Base-by-base conservation (phyloP, 1,140 invertebrate genomes). In the Pogonomyrmex barbatus region DNA sequence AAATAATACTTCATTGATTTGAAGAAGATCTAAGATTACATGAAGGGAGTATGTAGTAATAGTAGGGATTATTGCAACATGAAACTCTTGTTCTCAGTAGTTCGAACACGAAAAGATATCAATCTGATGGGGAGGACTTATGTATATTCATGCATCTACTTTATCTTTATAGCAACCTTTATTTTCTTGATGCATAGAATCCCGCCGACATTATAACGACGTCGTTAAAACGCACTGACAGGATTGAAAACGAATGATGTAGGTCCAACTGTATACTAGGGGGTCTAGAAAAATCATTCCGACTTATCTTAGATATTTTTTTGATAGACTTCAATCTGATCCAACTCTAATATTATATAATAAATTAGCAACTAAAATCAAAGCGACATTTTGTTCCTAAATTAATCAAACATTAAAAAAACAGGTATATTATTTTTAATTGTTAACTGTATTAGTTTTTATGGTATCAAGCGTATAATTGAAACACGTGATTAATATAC, bases 171-270 rank as follows among this genome's bases (percentile, higher is more conserved):
- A 62, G 36, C 36, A 36, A 52, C 33, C 76, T 65, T 71, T 86
- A 86, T 76, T 62, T 82, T 82, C 76, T 63, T 82, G 68, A 81
- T 76, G 58, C 42, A 50, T 76, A 63, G 58, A 83, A 73, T 75
- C 12, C 42, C 58, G 45, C 17, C 58, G 12, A 85, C 63, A 24
- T 86, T 82, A 77, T 89, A 89, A 89, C 87, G 87, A 89, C 70
- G 76, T 89, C 87, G 87, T 89, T 89, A 89, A 89, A 86, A 75
- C 52, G 24, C 50, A 76, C 62, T 54, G 76, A 71, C 70, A 68
- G 30, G n/a, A 62, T 14, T 14, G 54, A 62, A 42, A 39, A 83
- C 75, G 79, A 75, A 60, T 60, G 54, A 83, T 75, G 42, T 39
- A 30, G 42, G 54, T 60, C 30, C 10, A 36, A 12, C 10, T 54